Base-by-base conservation (phyloP, 2,113 vertebrate species). In the Archilochus colubris region DNA sequence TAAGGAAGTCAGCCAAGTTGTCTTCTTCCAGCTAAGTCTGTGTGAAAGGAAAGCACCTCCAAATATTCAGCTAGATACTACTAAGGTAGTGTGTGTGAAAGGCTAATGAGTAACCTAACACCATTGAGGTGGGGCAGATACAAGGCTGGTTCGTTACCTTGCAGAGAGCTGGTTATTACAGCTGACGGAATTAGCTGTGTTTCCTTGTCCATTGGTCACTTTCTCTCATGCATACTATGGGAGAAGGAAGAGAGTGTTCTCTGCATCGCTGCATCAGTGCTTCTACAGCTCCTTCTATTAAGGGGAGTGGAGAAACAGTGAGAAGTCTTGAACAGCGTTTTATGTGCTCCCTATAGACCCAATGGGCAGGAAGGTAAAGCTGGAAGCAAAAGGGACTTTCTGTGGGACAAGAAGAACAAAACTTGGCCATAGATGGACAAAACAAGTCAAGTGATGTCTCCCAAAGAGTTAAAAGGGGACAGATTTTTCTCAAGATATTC, bases 221-320 rank as follows among this genome's bases (percentile, higher is more conserved):
- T 92, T 95, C 90, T 95, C 70, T 95, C 93, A 92, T 97, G 96
- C 86, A 95, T 92, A 95, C 91, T 96, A 97, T 92, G 94, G 94
- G 96, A 96, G 94, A 89, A 91, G 92, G 94, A 89, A 91, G 92
- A 85, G 83, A 92, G 90, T 50, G 72, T 77, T 97, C 94, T 95
- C 95, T 96, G 91, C 95, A 96, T 95, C 86, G 79, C 76, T 95
- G 91, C 91, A 97, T 58, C 97, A 93, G 91, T 80, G 95, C 96
- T 97, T 91, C 96, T 96, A 97, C 83, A 97, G 94, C 40, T 97
- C 88, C 94, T 96, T 97, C 95, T 96, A 97, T 75, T 63, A 89
- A 95, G 27, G 84, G 93, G 96, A 96, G 88, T 44, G 91, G 93
- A 95, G 93, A 97, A 96, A 97, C 57, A 96, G 48, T 96, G 72